A percentile compares a stretch with the other conserved stretches of the same genome.
phyloP scores from a whole-genome alignment of 2,888 invertebrate species.

The Allacma fusca region DNA sequence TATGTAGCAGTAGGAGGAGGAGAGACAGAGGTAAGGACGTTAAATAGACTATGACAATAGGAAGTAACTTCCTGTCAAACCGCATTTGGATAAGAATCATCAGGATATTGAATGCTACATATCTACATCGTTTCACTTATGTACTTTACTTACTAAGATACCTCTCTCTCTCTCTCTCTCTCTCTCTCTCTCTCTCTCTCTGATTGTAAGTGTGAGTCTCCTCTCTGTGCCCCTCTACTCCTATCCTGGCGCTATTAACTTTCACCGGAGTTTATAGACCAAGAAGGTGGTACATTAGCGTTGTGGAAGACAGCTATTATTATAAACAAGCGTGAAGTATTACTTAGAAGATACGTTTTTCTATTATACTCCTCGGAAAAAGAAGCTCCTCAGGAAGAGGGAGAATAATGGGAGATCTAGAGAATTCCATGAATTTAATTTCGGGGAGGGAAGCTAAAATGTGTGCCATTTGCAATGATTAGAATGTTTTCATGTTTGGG shows the following conservation, averaged over 20 bases:
- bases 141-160: too few relatives aligned
- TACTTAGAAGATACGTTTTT: background rate
- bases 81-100: slow-evolving; percentile 35
- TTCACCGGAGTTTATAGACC: slow-evolving; percentile 4
- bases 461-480: slow-evolving; percentile 5
- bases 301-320: background rate
- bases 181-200: too few relatives aligned
- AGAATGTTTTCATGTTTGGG: background rate
- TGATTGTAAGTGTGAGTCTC: too few relatives aligned
- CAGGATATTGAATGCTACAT: slow-evolving; percentile 7
- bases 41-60: slow-evolving; percentile 25
- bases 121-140: too few relatives aligned
- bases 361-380: background rate
- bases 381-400: background rate
- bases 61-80: slow-evolving; percentile 37
- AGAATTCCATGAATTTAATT: slow-evolving; percentile 7
- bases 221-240: too few relatives aligned
- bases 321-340: background rate
- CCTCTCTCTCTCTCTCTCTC: too few relatives aligned
- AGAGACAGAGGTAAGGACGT: background rate
- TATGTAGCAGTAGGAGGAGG: background rate
- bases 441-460: background rate
- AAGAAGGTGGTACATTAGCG: background rate
- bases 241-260: background rate
- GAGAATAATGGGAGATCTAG: background rate